Base-by-base conservation (phyloP, 2,113 vertebrate genomes). In the Dipodomys stephensi region DNA sequence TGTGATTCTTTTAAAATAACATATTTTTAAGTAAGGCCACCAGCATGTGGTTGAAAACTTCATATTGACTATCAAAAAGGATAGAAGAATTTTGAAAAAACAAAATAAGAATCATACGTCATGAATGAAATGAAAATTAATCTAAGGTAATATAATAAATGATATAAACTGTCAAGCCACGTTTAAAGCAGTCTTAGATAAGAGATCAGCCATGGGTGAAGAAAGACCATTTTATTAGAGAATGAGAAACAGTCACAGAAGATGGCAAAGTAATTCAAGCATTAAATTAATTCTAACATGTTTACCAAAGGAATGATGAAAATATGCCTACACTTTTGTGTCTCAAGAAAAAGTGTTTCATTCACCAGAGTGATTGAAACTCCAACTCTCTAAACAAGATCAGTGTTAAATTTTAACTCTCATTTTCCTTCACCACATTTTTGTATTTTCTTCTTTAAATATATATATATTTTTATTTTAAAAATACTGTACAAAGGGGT, bases 231-330 rank as follows among this genome's bases (percentile, higher is more conserved):
- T 98, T 98, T 97, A 96, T 83, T 98, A 98, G 95, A 97, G 97
- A 98, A 98, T 98, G 97, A 98, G 97, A 97, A 98, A 98, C 79
- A 97, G 97, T 97, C 97, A 79, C 96, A 96, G 96, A 98, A 97
- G 97, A 97, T 96, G 95, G 97, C 94, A 97, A 98, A 98, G 88
- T 88, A 98, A 98, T 97, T 98, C 98, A 98, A 98, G 98, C 98
- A 97, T 98, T 98, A 98, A 98, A 98, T 98, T 98, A 98, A 98
- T 98, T 98, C 98, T 98, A 98, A 97, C 96, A 97, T 98, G 97
- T 98, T 98, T 98, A 98, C 98, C 97, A 97, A 98, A 97, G 90
- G 95, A 91, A 98, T 95, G 97, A 97, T 65, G 64, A 97, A 97
- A 98, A 98, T 97, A 97, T 97, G 97, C 96, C 95, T 97, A 90